A percentile compares a stretch with the other conserved stretches of the same genome.
Conservation (phyloP, 2,888 invertebrate species). For the Busseola fusca region DNA sequence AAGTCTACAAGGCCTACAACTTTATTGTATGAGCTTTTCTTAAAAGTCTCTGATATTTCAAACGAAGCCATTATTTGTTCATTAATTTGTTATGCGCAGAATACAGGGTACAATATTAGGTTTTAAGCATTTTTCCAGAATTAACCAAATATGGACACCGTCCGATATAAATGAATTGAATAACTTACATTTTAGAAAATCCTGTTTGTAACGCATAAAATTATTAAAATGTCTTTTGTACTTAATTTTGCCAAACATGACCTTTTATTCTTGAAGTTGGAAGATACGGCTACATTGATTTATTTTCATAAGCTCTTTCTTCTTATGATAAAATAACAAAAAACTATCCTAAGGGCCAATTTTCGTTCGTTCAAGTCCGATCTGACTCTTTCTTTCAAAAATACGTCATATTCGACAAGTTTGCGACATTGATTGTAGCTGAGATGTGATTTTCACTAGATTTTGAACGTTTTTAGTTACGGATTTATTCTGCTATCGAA, state of each 20-base stretch:
- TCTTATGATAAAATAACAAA: not conserved
- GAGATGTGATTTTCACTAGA: no score
- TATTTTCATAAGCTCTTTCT: not conserved
- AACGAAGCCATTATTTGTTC: not conserved
- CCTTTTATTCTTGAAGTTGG: not conserved
- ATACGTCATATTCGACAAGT: no score
- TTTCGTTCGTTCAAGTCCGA: no score
- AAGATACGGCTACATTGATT: not conserved
- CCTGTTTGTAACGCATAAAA: not conserved
- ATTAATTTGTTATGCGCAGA: not conserved
- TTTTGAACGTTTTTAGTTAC: no score
- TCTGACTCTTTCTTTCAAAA: no score
- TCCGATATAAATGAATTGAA: no score
- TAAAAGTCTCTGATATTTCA: not conserved
- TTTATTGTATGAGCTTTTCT: not conserved
- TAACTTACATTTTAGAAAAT: not conserved
- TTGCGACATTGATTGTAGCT: no score
- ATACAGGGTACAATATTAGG: not conserved
- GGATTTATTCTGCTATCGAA: not conserved
- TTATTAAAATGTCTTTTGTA: not conserved
- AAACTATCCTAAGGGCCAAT: no score
- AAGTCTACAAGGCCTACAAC: no score
- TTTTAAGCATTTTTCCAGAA: no score
- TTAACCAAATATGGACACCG: no score
- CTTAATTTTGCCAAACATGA: not conserved